A percentile compares a stretch with the other conserved stretches of the same genome.
phyloP scores from a whole-genome alignment of 2,888 invertebrate genomes.

The Volucella bombylans region DNA sequence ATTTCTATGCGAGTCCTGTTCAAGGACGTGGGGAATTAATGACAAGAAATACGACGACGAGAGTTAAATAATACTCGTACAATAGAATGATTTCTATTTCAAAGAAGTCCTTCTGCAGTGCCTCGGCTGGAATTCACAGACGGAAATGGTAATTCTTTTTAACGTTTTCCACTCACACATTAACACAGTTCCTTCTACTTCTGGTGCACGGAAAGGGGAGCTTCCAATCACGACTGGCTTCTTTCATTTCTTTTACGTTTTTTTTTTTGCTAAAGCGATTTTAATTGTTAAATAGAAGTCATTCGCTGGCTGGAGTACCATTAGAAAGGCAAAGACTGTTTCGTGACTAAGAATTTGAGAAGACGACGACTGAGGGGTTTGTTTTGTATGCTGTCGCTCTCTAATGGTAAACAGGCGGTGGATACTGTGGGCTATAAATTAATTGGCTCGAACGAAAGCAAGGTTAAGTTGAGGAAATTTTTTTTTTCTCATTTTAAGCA shows the following conservation, averaged over 20 bases:
- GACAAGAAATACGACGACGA: not conserved
- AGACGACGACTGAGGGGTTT: not conserved
- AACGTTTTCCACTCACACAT: constrained; percentile 9
- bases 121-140: constrained; percentile 28
- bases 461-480: constrained; percentile 10
- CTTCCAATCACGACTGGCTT: not conserved
- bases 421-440: constrained; percentile 49
- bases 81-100: not conserved
- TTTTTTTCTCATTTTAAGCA: not conserved
- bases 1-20: not conserved
- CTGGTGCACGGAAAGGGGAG: not conserved
- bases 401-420: constrained; percentile 11
- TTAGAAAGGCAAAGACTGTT: constrained; percentile 13
- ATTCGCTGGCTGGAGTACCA: constrained; percentile 46
- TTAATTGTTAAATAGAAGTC: constrained; percentile 56
- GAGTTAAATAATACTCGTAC: too few species aligned
- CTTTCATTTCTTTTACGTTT: constrained; percentile 3
- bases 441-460: constrained; percentile 50
- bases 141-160: constrained; percentile 41
- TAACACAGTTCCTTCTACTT: not conserved
- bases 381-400: not conserved
- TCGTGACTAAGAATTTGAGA: not conserved
- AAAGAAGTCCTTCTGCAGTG: not conserved
- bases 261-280: constrained; percentile 27
- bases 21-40: constrained; percentile 40